Percentiles rank a stretch among this genome's conserved stretches.
These are phyloP conservation scores for Anas platyrhynchos DNA, from an alignment of 2,113 vertebrate species.

Conservation along the genomic window DNA sequence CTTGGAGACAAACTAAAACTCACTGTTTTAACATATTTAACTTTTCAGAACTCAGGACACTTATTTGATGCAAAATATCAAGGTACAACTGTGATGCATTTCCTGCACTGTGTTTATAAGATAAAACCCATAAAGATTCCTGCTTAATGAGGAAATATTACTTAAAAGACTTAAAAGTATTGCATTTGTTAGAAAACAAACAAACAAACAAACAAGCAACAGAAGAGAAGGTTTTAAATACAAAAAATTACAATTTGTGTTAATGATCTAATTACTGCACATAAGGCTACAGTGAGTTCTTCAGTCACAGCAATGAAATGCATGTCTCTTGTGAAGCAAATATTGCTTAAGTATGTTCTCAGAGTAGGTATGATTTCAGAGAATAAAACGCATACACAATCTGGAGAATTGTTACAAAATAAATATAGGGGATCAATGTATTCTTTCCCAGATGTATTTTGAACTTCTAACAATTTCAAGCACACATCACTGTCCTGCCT, in stretches of 20 bases:
- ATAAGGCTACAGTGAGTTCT: not conserved
- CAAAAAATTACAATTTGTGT: not conserved
- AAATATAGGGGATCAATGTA: not conserved
- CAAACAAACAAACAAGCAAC: not conserved
- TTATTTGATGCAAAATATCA: not conserved
- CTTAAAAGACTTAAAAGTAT: not conserved
- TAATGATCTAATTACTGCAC: not conserved
- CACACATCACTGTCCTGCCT: fast-evolving
- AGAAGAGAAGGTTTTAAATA: not conserved
- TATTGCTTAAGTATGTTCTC: not conserved
- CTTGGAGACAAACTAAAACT: not conserved
- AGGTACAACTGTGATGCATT: not conserved
- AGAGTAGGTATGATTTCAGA: not conserved
- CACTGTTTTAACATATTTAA: not conserved
- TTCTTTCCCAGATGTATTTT: not conserved
- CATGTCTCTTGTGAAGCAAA: not conserved
- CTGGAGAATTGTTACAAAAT: not conserved
- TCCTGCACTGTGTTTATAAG: not conserved
- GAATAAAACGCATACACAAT: not conserved
- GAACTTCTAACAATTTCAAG: not conserved
- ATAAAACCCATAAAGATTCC: not conserved
- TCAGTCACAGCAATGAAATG: not conserved
- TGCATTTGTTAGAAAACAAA: not conserved
- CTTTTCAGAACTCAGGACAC: not conserved
- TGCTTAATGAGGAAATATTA: not conserved